A percentile compares a stretch with the other conserved stretches of the same genome.
Conservation (phyloP, 2,888 invertebrate species). For the Lithophane semibrunnea region DNA sequence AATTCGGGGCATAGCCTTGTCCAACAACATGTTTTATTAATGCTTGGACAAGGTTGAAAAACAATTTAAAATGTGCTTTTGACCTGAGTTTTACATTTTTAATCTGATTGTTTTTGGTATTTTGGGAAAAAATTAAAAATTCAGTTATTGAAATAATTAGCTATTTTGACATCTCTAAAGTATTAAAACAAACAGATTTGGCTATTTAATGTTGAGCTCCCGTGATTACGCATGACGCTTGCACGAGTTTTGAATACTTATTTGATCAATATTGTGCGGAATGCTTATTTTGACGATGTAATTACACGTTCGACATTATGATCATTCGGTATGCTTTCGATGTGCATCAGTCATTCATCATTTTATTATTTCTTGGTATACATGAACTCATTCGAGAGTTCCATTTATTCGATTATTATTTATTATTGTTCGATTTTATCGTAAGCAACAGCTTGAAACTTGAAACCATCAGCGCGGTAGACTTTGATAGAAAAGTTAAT, state of each 20-base stretch:
- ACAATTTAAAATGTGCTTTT: conserved; percentile 44
- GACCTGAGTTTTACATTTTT: conserved; percentile 50
- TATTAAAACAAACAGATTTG: conserved; percentile 68
- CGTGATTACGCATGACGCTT: conserved; percentile 82
- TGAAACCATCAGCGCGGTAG: conserved; percentile 55
- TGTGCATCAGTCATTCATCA: conserved; percentile 80
- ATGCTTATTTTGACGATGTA: conserved; percentile 77
- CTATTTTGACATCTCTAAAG: conserved; percentile 6
- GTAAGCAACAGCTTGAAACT: conserved; percentile 54
- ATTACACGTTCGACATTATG: conserved; percentile 74
- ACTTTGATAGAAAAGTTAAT: conserved; percentile 65
- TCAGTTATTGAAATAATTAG: not conserved
- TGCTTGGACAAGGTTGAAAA: conserved; percentile 38
- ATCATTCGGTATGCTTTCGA: conserved; percentile 83
- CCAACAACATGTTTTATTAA: conserved; percentile 35
- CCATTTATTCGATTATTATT: conserved; percentile 32
- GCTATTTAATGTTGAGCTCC: conserved; percentile 61
- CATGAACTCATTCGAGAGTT: conserved; percentile 33
- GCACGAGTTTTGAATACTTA: conserved; percentile 81
- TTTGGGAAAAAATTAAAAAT: conserved; percentile 10
- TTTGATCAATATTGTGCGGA: conserved; percentile 76
- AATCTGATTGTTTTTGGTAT: conserved; percentile 69
- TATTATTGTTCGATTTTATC: conserved; percentile 43
- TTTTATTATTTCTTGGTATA: conserved; percentile 43
- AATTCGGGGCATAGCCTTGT: conserved; percentile 26